Percentiles rank a stretch among this genome's conserved stretches.
These are phyloP conservation scores for Craniophora ligustri DNA, from an alignment of 2,888 invertebrate species.

Conservation along the genomic window DNA sequence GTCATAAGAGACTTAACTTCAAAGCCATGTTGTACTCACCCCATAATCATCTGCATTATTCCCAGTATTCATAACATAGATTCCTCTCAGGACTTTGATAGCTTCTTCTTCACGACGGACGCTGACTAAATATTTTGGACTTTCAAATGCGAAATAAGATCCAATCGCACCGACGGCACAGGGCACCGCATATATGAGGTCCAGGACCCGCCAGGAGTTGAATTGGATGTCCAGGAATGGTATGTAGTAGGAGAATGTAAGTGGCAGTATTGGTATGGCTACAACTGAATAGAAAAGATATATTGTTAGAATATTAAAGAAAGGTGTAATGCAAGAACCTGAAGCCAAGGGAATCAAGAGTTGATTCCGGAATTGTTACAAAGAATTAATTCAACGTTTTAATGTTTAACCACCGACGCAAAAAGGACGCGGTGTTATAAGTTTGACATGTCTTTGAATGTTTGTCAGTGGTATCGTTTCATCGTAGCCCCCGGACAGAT, in stretches of 20 bases:
- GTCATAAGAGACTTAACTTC: no score
- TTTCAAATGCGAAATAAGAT: conserved; percentile 90
- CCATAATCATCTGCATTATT: conserved; percentile 64
- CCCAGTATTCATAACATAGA: conserved; percentile 72
- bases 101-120: conserved; percentile 88
- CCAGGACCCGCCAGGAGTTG: conserved; percentile 92
- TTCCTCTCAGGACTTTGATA: conserved; percentile 73
- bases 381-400: no score
- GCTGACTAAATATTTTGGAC: conserved; percentile 92
- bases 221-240: conserved; percentile 85
- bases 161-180: conserved; percentile 89
- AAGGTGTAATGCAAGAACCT: no score
- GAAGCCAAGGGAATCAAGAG: no score
- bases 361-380: no score
- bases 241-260: conserved; percentile 79
- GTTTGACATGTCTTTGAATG: no score
- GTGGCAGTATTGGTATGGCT: conserved; percentile 90
- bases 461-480: no score
- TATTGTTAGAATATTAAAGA: no score
- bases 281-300: conserved; percentile 80
- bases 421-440: no score
- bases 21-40: conserved; percentile 55
- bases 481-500: no score
- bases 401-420: no score
- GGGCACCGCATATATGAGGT: conserved; percentile 90